These are phyloP conservation scores for Cetoscarus ocellatus DNA, from an alignment of 2,797 vertebrate genomes.

Conservation along the genomic window DNA sequence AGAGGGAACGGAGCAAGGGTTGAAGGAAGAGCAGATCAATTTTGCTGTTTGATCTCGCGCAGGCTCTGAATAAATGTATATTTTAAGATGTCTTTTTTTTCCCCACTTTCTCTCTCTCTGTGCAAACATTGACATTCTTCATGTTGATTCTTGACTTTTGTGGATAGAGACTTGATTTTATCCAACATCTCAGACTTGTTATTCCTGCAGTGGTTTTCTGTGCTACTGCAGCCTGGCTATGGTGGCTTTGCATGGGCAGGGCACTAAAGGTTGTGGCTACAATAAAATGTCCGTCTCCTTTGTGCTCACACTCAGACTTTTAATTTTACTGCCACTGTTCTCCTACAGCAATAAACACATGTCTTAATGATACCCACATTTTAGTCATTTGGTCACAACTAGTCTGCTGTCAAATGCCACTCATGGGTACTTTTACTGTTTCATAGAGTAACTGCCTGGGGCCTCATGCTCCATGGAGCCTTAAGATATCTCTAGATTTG, in stretches of 20 bases:
- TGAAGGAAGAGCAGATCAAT: constrained; percentile 84
- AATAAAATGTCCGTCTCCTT: constrained; percentile 19
- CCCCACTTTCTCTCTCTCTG: constrained; percentile 46
- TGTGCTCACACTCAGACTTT: constrained; percentile 45
- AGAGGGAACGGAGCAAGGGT: constrained; percentile 64
- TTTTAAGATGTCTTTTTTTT: constrained; percentile 71
- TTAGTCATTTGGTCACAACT: constrained; percentile 39
- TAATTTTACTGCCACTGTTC: constrained; percentile 32
- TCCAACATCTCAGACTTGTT: constrained; percentile 76
- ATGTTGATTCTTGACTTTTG: constrained; percentile 82
- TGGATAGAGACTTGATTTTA: constrained; percentile 76
- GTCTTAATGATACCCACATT: constrained; percentile 24
- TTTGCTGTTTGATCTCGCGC: constrained; percentile 84
- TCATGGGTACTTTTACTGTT: neutral
- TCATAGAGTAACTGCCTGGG: too few species aligned
- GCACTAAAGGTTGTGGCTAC: constrained; percentile 52
- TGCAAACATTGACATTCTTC: constrained; percentile 84
- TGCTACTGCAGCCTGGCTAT: constrained; percentile 44
- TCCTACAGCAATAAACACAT: constrained; percentile 21
- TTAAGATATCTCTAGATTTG: too few species aligned
- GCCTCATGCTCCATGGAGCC: too few species aligned
- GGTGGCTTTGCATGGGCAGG: constrained; percentile 40
- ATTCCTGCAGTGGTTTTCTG: constrained; percentile 74
- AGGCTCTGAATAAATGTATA: constrained; percentile 86
- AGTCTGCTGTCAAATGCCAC: constrained; percentile 33